Base-by-base conservation (phyloP, 2,113 vertebrate genomes). In the Monopterus albus region DNA sequence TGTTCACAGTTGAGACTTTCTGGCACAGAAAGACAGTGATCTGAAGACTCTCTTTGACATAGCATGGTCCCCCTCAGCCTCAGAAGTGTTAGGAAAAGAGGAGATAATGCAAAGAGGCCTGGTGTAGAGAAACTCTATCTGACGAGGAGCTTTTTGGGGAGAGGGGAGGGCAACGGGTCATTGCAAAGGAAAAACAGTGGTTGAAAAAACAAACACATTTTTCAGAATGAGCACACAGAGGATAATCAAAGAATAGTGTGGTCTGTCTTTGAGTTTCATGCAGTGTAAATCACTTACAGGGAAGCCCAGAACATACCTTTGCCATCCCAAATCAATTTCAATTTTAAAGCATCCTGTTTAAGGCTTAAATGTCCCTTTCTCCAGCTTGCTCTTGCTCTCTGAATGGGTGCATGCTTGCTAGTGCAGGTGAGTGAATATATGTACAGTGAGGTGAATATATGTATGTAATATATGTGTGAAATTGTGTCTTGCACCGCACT, bases 301-400 rank as follows among this genome's bases (percentile, higher is more conserved):
- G n/a, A n/a, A n/a, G n/a, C n/a, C n/a, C n/a, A n/a, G n/a, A n/a
- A n/a, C n/a, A n/a, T n/a, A n/a, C 25, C 35, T 59, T 31, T 70
- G 33, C 66, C 66, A 68, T 56, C 58, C 68, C 26, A 80, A 82
- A 81, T 89, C 66, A 88, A 65, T 89, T 65, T 84, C 60, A 57
- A 69, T 83, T 86, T 87, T 87, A 85, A 89, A 89, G 70, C 73
- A 71, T 76, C 69, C 56, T 53, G 69, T 81, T 90, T 67, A 86
- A 92, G 86, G 76, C 88, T 89, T 87, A 50, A 88, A 82, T 29
- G 46, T 67, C 59, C 29, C 26, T 33, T 31, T 55, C 73, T 84
- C 51, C 14, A 58, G 75, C 81, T 77, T 52, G 45, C 59, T 59
- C 20, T 68, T 8, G 18, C 29, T 52, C 17, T 56, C 29, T 21